Percentiles rank a stretch among this genome's conserved stretches.
Evolutionary conservation across 2,113 vertebrate genomes (phyloP).

Genomic region (Regulus satrapa): DNA sequence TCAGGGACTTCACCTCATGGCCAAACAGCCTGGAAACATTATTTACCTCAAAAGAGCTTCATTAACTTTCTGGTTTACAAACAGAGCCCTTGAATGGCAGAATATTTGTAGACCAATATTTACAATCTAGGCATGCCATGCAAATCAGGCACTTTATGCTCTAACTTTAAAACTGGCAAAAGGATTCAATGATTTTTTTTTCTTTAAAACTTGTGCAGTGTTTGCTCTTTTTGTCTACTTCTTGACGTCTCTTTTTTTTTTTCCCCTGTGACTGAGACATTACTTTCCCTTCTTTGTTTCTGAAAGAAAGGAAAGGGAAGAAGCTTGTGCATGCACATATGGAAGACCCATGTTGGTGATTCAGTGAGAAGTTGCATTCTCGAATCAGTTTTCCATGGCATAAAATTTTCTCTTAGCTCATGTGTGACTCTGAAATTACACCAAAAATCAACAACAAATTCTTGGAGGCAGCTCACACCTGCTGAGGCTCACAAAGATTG

Average conservation of each 20-base stretch:
- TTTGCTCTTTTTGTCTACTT: neutral
- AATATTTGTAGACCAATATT: neutral
- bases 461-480: neutral
- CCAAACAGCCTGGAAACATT: neutral
- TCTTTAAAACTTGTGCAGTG: neutral
- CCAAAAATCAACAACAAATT: neutral
- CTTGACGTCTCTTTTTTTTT: neutral
- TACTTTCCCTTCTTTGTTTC: neutral
- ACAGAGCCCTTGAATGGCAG: neutral
- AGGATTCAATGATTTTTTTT: neutral
- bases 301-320: neutral
- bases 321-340: neutral
- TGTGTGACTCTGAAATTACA: neutral
- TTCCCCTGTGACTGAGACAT: neutral
- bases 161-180: neutral
- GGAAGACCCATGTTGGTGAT: neutral
- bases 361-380: neutral
- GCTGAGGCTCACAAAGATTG: neutral
- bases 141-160: neutral
- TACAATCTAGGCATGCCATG: neutral
- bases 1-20: neutral
- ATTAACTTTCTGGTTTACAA: neutral
- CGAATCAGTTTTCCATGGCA: neutral
- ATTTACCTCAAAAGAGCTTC: neutral
- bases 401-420: neutral